phyloP scores from a whole-genome alignment of 2,113 vertebrate genomes.

The Ramphastos sulfuratus region DNA sequence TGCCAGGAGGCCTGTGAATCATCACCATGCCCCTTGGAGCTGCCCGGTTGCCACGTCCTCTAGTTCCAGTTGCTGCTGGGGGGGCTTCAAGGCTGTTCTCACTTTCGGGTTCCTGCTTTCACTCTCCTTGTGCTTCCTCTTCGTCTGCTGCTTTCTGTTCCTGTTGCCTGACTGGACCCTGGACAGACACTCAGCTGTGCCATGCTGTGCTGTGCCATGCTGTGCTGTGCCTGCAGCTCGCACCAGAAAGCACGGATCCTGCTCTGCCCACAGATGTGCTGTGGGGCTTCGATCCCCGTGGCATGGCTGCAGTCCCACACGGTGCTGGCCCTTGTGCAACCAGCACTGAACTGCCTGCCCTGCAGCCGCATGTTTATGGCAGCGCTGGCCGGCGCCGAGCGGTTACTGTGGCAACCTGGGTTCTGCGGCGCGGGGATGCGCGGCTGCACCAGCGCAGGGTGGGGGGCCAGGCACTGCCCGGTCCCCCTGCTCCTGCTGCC shows the following conservation, averaged over 20 bases:
- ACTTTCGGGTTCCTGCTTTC: background rate
- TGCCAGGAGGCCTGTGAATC: no score
- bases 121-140: background rate
- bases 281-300: background rate
- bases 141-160: background rate
- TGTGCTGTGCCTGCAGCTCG: rapidly evolving
- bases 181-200: background rate
- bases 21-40: background rate
- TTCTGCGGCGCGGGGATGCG: background rate
- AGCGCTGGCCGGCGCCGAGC: background rate
- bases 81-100: rapidly evolving
- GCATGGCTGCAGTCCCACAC: rapidly evolving
- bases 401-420: constrained; percentile 11
- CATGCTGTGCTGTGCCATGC: no score
- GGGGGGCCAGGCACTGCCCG: rapidly evolving
- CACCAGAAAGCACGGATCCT: no score
- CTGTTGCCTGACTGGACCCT: background rate
- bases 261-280: background rate
- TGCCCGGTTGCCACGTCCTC: background rate
- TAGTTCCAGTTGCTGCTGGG: rapidly evolving
- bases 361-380: background rate
- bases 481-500: rapidly evolving
- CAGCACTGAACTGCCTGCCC: background rate
- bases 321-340: background rate
- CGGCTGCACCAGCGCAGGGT: rapidly evolving